Conservation (phyloP, 2,797 vertebrate species). For the Ambastaia sidthimunki region DNA sequence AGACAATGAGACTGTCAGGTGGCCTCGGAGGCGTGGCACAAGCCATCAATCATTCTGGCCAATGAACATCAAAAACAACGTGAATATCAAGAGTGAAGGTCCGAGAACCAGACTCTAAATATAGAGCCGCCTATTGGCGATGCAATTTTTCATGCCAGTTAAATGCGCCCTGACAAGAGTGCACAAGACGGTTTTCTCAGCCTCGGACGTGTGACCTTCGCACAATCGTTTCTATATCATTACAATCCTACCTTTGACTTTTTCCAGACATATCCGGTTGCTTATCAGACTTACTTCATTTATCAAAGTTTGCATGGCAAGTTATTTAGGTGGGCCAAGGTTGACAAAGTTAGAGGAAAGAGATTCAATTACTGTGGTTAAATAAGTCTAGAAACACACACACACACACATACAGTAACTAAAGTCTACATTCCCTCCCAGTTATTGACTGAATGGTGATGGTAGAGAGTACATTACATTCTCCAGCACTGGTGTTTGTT, state of each 20-base stretch:
- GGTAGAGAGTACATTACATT: constrained; percentile 46
- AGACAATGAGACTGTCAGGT: constrained; percentile 51
- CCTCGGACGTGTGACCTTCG: constrained; percentile 52
- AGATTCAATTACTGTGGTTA: constrained; percentile 54
- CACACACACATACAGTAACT: background rate
- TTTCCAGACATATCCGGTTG: constrained; percentile 49
- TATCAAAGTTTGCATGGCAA: constrained; percentile 55
- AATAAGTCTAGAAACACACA: constrained; percentile 45
- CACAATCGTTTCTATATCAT: constrained; percentile 53
- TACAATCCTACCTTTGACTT: constrained; percentile 57
- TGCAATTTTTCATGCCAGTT: constrained; percentile 64
- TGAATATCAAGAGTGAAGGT: constrained; percentile 56
- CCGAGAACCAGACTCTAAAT: constrained; percentile 58
- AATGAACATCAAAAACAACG: constrained; percentile 35
- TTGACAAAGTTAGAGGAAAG: constrained; percentile 43
- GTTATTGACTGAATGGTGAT: constrained; percentile 38
- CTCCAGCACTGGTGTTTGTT: constrained; percentile 36
- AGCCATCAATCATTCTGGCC: constrained; percentile 55
- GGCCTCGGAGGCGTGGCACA: constrained; percentile 54
- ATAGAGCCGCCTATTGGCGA: constrained; percentile 52
- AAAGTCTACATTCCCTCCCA: constrained; percentile 30
- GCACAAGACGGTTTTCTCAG: constrained; percentile 48
- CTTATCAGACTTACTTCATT: constrained; percentile 52
- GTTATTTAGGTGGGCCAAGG: constrained; percentile 61
- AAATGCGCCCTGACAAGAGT: constrained; percentile 61